Base-by-base conservation (phyloP, 2,888 invertebrate species). In the Clepsis dumicolana region DNA sequence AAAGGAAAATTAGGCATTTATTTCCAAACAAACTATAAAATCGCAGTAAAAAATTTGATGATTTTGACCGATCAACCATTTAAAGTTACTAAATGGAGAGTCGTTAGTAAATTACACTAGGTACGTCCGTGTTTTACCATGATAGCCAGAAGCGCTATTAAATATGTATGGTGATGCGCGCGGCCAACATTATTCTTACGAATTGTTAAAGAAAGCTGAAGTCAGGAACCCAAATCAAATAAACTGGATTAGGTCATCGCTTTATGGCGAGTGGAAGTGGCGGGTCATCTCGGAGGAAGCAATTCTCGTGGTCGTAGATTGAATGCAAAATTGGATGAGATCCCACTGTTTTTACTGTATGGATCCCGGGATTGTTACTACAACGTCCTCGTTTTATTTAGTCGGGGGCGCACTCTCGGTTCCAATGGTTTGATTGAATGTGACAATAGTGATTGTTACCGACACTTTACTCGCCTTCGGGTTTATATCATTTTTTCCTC, bases 321-420 rank as follows among this genome's bases (percentile, higher is more conserved):
- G 91, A 91, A 93, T 93, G 92, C 91, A 92, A 91, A 93, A 93
- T 93, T 93, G 92, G 93, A 93, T 90, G 92, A 91, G 90, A 88
- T 87, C 89, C 87, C 83, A 87, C 86, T 88, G 89, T 90, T 91
- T 91, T 90, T 90, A 90, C 88, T 89, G 87, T 90, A 86, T 87
- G 86, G 86, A 84, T 84, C 86, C 80, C 79, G 81, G 80, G 75
- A 85, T 88, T 82, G 88, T 85, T 86, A 86, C 82, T 64, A 84
- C 80, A 80, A 82, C 81, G 85, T 82, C 78, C 78, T 80, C 82
- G 81, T 82, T 90, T 90, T 90, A 90, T 91, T 87, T 88, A 83
- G 85, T 83, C 80, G 82, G 80, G 84, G 84, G 81, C 85, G 80
- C 84, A 82, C 85, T 82, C 82, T 85, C 59, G 52, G 84, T 86